Evolutionary conservation across 2,113 vertebrate genomes (phyloP), one percentile per base, ranked within the genome.

Genomic region (Amblyornis subalaris): DNA sequence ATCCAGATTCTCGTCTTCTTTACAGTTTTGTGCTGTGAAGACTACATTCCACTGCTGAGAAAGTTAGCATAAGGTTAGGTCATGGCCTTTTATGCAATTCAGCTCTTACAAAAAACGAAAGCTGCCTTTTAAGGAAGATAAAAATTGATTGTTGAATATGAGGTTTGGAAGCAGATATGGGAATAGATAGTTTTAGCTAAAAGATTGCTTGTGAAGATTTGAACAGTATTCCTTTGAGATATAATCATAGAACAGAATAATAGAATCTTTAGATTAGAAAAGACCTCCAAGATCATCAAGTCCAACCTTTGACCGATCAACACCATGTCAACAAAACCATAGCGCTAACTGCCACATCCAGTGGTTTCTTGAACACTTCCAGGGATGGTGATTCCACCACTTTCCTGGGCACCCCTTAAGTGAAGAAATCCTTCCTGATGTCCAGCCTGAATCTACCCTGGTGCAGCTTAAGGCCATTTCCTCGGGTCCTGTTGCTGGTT

Each of bases 401-500:
- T n/a, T 73, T n/a, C 38, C 20, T 58, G 38, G 4, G 8, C 38
- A 38, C 9, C 4, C 14, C 13, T 29, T 45, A 38, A 38, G 15
- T 45, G 33, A 74, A 51, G 33, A 38, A 66, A 53, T 67, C 14
- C 16, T 38, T 53, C 16, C 38, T 44, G 19, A 38, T 66, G 5
- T 38, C 23, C 16, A n/a, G 10, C 16, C 6, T 18, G 28, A 45
- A 25, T 19, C 1, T 5, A 6, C 6, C 7, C 6, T 26, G 4
- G 4, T 57, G 28, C 6, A 23, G 7, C 4, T 36, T 72, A 18
- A 36, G 19, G 22, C 26, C 22, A 28, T n/a, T 66, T 58, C 12
- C 10, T 80, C 23, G 53, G 23, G 9, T 38, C 8, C 44, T 51
- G 26, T 53, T 9, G 6, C 12, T 20, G 7, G 5, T 36, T 53